Evolutionary conservation across 2,888 invertebrate species (phyloP), one percentile per base, ranked within the genome.

Genomic region (Sarcophaga variegata): DNA sequence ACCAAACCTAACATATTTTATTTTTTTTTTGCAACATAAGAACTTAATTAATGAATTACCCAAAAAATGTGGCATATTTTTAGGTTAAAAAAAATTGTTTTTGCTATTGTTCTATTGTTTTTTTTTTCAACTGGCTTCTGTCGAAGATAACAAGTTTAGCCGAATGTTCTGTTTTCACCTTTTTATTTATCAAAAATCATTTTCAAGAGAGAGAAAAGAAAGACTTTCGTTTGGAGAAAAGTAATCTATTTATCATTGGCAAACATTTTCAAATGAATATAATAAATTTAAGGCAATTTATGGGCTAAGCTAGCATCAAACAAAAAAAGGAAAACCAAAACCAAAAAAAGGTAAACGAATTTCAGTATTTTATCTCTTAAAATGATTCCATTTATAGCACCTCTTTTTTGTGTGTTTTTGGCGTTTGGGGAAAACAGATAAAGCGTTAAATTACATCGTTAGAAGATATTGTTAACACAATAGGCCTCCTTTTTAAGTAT

Each of bases 381-480:
- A 67, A 37, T 37, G 37, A 37, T 37, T 37, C 10, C 37, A 37
- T 37, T 37, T 37, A 37, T 37, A 37, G 37, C 45, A 17, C 12
- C 45, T 37, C 37, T 45, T 67, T 47, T 67, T 47, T 17, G 12
- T 66, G 27, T n/a, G 14, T 8, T 4, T 66, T 27, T 14, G 37
- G 37, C 10, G 37, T 37, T 37, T 37, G 37, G 37, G 59, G 14
- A 54, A 76, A 64, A 76, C 60, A 66, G 71, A 76, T 80, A 76
- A 70, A 80, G 80, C 80, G 27, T 84, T 84, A 80, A 84, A 84
- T 80, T 84, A 84, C 80, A 76, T 66, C 71, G 62, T 79, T 74
- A 74, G 54, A 75, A 27, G 70, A 60, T 59, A 49, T 80, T 70
- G 70, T 66, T 37, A 70, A 81, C 17, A 49, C 54, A 81, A 70